Evolutionary conservation across 2,113 vertebrate genomes (phyloP).

Genomic region (Paramisgurnus dabryanus): DNA sequence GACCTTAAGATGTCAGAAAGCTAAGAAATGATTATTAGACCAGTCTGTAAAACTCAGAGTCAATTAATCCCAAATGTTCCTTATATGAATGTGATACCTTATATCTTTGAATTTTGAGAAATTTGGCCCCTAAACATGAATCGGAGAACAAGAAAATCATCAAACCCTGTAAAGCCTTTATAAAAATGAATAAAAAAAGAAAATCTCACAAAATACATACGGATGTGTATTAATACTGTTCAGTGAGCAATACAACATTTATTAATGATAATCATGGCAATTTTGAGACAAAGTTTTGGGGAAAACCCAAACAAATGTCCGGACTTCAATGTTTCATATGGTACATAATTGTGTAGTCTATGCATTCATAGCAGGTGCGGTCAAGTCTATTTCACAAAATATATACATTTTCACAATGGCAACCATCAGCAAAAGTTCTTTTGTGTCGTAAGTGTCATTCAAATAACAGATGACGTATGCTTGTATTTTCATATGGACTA

Average conservation of each 20-base stretch:
- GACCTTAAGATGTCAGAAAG: conserved; percentile 18
- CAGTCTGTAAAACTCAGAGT: not conserved
- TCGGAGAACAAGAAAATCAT: not conserved
- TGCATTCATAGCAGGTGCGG: conserved; percentile 32
- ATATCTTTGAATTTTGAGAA: not conserved
- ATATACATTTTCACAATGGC: conserved; percentile 49
- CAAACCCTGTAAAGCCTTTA: conserved; percentile 3
- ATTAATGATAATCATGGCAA: conserved; percentile 56
- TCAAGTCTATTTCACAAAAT: conserved; percentile 49
- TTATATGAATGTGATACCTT: not conserved
- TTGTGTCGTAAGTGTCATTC: conserved; percentile 14
- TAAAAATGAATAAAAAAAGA: conserved; percentile 30
- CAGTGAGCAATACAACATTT: conserved; percentile 57
- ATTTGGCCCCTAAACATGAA: conserved; percentile 3
- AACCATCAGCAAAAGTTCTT: conserved; percentile 35
- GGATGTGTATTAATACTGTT: conserved; percentile 11
- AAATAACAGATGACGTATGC: conserved; percentile 28
- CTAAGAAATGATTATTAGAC: not conserved
- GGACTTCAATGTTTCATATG: conserved; percentile 32
- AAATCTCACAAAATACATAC: conserved; percentile 30
- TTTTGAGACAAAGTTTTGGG: conserved; percentile 41
- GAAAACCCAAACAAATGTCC: conserved; percentile 36
- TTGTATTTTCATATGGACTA: conserved; percentile 13
- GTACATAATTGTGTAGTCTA: conserved; percentile 34
- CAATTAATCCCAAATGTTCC: not conserved